Evolutionary conservation across 2,113 vertebrate genomes (phyloP).

Genomic region (Mus pahari): DNA sequence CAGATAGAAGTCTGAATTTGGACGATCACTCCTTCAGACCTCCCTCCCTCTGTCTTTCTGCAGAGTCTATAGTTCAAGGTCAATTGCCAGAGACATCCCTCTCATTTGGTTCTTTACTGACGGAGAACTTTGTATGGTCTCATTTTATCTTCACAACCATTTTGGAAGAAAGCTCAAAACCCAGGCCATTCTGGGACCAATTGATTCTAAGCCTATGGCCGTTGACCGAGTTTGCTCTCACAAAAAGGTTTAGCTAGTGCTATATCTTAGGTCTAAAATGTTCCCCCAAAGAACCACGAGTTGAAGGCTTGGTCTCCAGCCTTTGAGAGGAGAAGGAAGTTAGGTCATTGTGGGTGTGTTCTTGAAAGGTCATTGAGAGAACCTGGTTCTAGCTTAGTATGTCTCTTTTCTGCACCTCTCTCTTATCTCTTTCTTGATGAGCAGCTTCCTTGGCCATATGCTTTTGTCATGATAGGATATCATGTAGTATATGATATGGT

Average conservation of each 20-base stretch:
- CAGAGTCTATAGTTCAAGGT: not conserved
- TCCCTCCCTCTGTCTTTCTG: not conserved
- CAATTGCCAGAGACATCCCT: not conserved
- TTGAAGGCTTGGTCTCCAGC: not conserved
- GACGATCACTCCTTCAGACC: not conserved
- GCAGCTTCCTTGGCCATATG: not conserved
- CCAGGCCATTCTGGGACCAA: not conserved
- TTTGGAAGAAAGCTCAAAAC: slow-evolving; percentile 36
- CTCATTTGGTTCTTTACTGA: not conserved
- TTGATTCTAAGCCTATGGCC: not conserved
- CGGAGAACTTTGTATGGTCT: slow-evolving; percentile 15
- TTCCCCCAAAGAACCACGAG: not conserved
- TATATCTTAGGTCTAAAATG: not conserved
- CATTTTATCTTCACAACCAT: not conserved
- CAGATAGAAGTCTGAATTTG: slow-evolving; percentile 11
- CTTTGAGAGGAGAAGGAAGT: not conserved
- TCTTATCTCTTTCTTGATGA: not conserved
- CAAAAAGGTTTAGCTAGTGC: not conserved
- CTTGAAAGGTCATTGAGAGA: not conserved
- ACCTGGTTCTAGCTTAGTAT: not conserved
- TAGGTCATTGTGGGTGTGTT: not conserved
- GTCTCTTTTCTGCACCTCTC: not conserved
- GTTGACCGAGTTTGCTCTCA: slow-evolving; percentile 14
- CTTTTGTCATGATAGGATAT: not conserved
- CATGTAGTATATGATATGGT: not conserved